These are phyloP conservation scores for Buceros bicornis DNA, from an alignment of 2,797 vertebrate species.

Conservation along the genomic window DNA sequence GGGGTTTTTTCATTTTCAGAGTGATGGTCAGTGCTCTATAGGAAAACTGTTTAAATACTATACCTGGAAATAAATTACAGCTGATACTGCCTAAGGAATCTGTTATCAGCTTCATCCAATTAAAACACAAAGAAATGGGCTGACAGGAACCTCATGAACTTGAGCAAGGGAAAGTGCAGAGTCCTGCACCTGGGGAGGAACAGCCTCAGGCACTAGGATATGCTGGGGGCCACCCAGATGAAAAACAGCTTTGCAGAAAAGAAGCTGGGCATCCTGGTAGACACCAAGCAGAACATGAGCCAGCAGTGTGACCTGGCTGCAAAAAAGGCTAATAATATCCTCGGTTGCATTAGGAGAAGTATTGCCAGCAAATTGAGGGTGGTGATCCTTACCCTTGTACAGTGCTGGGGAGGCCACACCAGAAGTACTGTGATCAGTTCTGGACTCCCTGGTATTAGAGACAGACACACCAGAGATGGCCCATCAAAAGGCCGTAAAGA, in stretches of 20 bases:
- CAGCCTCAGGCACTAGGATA: accelerated
- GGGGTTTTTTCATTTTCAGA: background rate
- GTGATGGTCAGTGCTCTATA: background rate
- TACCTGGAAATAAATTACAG: background rate
- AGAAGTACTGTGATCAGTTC: background rate
- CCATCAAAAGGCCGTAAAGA: background rate
- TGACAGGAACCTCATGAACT: background rate
- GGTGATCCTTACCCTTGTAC: background rate
- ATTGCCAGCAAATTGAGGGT: background rate
- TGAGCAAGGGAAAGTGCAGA: background rate
- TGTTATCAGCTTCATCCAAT: background rate
- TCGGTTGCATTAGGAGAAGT: background rate
- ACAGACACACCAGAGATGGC: background rate
- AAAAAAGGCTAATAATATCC: background rate
- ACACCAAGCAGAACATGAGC: accelerated
- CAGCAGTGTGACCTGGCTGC: background rate
- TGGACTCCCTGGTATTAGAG: background rate
- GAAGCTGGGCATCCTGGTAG: accelerated
- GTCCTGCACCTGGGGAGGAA: background rate
- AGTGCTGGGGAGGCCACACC: background rate
- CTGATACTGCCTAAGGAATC: background rate
- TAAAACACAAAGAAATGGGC: background rate
- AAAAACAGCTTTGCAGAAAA: background rate
- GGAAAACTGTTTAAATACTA: background rate
- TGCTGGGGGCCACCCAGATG: background rate